A percentile compares a stretch with the other conserved stretches of the same genome.
Conservation (phyloP, 2,888 invertebrate genomes). For the Acrobasis repandana region DNA sequence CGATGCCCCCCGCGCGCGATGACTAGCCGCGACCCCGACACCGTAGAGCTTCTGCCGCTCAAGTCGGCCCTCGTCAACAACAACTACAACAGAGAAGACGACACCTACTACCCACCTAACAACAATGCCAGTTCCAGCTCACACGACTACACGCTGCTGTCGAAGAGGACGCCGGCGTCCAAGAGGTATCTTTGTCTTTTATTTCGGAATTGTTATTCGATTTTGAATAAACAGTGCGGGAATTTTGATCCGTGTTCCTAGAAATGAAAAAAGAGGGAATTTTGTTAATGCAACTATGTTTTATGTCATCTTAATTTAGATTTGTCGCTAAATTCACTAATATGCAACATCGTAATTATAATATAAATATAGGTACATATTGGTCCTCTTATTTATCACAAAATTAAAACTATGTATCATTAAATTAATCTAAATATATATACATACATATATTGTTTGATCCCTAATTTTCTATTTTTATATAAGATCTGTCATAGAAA, state of each 20-base stretch:
- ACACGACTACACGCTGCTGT: constrained; percentile 73
- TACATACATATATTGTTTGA: too few species aligned
- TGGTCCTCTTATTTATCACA: not conserved
- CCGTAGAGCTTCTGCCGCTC: constrained; percentile 71
- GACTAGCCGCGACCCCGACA: constrained; percentile 71
- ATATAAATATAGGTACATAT: too few species aligned
- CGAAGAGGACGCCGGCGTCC: constrained; percentile 78
- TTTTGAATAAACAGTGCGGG: not conserved
- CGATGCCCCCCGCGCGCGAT: constrained; percentile 63
- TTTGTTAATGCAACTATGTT: too few species aligned
- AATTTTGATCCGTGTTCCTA: not conserved
- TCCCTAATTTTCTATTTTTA: too few species aligned
- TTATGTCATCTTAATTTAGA: too few species aligned
- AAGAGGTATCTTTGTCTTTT: constrained; percentile 62
- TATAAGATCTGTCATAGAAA: too few species aligned
- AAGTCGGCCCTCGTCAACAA: constrained; percentile 75
- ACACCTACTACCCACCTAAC: constrained; percentile 67
- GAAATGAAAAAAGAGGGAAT: too few species aligned
- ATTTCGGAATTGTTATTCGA: constrained; percentile 6
- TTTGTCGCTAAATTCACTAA: too few species aligned
- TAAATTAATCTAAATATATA: too few species aligned
- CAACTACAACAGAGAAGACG: constrained; percentile 68
- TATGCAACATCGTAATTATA: too few species aligned
- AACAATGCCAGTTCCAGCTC: constrained; percentile 66
- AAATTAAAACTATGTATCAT: too few species aligned